phyloP scores from a whole-genome alignment of 2,888 invertebrate genomes.

The Trachelus iudaicus region DNA sequence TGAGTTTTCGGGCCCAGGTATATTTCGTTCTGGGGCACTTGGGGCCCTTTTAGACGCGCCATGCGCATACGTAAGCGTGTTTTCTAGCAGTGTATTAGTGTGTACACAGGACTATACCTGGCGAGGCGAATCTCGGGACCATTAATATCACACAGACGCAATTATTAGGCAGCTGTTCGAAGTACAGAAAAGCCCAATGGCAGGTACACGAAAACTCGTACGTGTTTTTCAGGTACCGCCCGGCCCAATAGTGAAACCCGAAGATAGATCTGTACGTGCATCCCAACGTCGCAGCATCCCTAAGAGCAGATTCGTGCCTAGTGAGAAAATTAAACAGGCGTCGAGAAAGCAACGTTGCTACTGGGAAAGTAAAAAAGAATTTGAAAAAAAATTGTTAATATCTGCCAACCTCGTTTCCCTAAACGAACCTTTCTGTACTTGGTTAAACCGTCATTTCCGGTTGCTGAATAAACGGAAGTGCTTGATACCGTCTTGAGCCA shows the following conservation, averaged over 20 bases:
- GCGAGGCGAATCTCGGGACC: conserved; percentile 52
- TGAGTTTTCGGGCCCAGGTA: background rate
- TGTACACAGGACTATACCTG: conserved; percentile 39
- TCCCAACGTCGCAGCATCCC: background rate
- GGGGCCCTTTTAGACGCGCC: background rate
- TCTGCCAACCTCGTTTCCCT: background rate
- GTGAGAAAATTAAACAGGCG: background rate
- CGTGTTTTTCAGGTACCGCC: background rate
- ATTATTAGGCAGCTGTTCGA: conserved; percentile 58
- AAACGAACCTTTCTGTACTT: background rate
- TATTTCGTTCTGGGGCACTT: background rate
- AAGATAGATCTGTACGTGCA: background rate
- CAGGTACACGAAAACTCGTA: conserved; percentile 16
- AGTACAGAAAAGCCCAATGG: conserved; percentile 30
- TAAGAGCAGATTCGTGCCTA: background rate
- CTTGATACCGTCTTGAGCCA: background rate
- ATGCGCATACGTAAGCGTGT: background rate
- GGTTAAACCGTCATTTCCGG: background rate
- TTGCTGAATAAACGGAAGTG: background rate
- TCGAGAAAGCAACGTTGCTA: no score
- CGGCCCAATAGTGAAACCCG: background rate
- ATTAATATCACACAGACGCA: conserved; percentile 54
- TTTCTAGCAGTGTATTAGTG: background rate
- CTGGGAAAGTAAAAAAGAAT: no score
- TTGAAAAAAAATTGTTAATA: background rate